Base-by-base conservation (phyloP, 2,113 vertebrate genomes). In the Clarias gariepinus region DNA sequence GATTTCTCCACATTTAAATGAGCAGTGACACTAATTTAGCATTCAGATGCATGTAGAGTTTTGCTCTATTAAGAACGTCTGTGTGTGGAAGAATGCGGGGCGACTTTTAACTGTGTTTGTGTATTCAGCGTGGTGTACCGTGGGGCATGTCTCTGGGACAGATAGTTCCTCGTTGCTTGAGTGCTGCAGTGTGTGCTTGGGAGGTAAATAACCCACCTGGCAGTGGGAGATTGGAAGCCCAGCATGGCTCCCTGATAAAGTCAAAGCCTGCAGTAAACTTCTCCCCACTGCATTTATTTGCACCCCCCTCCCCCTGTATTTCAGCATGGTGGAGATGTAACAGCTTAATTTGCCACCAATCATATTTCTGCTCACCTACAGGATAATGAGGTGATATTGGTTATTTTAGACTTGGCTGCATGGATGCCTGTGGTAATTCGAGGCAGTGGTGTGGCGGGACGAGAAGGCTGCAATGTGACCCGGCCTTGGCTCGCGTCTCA, bases 331-430 rank as follows among this genome's bases (percentile, higher is more conserved):
- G 47, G 64, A 90, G 86, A 89, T 88, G 87, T 90, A 89, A 90
- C 88, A 90, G 88, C 88, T 89, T 91, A 88, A 91, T 91, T 91
- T 90, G 87, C 89, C 88, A 88, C 89, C 86, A 89, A 88, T 91
- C 87, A 90, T 90, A 90, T 89, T 90, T 90, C 88, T 87, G 87
- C 88, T 87, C 87, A 89, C 88, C 89, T 86, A 79, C 79, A 21
- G 85, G 80, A 85, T 90, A 87, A 89, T 89, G 87, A 91, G 87
- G 85, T 89, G 89, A 87, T 88, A 86, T 82, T 87, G 86, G 83
- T 90, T 89, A 84, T 87, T 91, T 86, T 89, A 85, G 87, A 90
- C 86, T 88, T 82, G 53, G 80, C 83, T 88, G 89, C 87, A 86
- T 90, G 87, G 87, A 88, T 84, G 87, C 78, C 84, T 89, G 86